A percentile compares a stretch with the other conserved stretches of the same genome.
Evolutionary conservation across 2,113 vertebrate species (phyloP).

Genomic region (Pelecanus crispus): DNA sequence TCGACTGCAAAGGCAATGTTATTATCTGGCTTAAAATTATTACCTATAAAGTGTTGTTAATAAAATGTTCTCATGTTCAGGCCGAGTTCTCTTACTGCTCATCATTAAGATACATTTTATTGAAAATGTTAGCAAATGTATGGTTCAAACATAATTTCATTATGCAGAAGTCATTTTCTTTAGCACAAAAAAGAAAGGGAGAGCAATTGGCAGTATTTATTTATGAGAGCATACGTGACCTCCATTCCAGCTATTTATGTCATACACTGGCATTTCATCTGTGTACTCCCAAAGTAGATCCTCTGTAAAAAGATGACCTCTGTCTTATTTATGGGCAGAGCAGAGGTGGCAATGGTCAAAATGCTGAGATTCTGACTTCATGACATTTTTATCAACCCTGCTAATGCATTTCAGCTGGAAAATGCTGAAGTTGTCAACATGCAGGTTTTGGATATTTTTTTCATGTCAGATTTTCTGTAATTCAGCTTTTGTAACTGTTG

Average conservation of each 20-base stretch:
- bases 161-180: neutral
- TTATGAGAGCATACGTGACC: neutral
- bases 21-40: neutral
- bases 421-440: neutral
- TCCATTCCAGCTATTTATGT: constrained; percentile 11
- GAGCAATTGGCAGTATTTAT: neutral
- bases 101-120: neutral
- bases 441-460: neutral
- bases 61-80: neutral
- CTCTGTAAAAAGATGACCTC: neutral
- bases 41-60: neutral
- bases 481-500: neutral
- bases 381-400: neutral
- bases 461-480: neutral
- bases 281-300: constrained; percentile 6
- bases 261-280: neutral
- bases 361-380: neutral
- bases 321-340: neutral
- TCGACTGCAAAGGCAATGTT: neutral
- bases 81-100: neutral
- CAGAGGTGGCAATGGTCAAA: neutral
- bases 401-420: neutral
- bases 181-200: neutral
- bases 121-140: neutral
- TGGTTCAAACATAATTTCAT: neutral